Conservation (phyloP, 2,113 vertebrate species). For the Passer domesticus region DNA sequence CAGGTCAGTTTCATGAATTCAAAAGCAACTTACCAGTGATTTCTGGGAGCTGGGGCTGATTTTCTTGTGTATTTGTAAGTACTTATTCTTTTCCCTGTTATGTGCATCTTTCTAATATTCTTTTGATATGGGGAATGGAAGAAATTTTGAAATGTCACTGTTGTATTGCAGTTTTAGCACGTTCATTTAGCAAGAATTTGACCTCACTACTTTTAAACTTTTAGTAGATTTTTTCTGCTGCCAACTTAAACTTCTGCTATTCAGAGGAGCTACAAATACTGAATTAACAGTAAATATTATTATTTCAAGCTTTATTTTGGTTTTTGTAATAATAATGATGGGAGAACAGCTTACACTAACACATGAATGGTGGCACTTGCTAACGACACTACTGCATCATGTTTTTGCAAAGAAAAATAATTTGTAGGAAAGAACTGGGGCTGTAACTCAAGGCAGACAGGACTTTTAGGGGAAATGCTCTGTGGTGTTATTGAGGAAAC, state of each 20-base stretch:
- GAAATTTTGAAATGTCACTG: background rate
- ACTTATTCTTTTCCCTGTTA: constrained; percentile 54
- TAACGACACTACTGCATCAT: background rate
- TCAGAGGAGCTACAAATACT: background rate
- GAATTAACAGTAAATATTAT: background rate
- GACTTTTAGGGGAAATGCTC: background rate
- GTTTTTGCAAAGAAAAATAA: background rate
- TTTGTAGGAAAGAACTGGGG: background rate
- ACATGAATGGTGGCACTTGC: background rate
- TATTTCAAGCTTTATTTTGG: background rate
- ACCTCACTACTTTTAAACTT: background rate
- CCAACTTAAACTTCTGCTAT: background rate
- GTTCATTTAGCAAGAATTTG: background rate
- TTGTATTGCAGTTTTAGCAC: background rate
- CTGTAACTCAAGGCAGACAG: background rate
- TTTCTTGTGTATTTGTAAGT: constrained; percentile 95
- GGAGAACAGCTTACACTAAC: background rate
- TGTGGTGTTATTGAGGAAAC: background rate
- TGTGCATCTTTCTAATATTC: background rate
- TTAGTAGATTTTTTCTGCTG: background rate
- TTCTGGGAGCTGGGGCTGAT: constrained; percentile 91
- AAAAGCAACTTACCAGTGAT: constrained; percentile 90
- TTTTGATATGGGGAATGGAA: background rate
- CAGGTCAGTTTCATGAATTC: constrained; percentile 98
- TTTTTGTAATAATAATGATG: background rate